These are phyloP conservation scores for Gerris lacustris DNA, from an alignment of 2,888 invertebrate genomes.

Conservation along the genomic window DNA sequence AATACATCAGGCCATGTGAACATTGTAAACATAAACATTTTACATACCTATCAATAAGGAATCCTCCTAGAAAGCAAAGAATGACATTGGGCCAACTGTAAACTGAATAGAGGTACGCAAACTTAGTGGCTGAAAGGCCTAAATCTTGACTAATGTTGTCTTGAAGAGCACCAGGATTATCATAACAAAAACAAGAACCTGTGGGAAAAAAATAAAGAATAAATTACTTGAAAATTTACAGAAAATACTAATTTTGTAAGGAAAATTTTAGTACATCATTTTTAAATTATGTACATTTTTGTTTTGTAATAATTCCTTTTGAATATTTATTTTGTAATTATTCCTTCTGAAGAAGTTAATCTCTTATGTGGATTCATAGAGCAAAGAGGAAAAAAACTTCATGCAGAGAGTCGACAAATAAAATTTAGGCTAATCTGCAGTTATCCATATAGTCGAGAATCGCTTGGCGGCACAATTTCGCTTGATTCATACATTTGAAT, in stretches of 20 bases:
- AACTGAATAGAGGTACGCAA: constrained; percentile 77
- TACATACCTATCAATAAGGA: constrained; percentile 71
- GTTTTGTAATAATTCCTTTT: too few species aligned
- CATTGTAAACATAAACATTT: neutral
- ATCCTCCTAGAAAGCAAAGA: constrained; percentile 90
- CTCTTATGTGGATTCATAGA: too few species aligned
- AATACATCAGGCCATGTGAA: neutral
- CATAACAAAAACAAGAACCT: constrained; percentile 97
- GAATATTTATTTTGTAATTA: too few species aligned
- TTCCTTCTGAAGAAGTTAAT: too few species aligned
- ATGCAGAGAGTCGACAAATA: too few species aligned
- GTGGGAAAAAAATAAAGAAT: constrained; percentile 35
- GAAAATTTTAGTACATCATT: too few species aligned
- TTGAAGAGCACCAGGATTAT: constrained; percentile 86
- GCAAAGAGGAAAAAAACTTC: too few species aligned
- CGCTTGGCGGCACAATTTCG: too few species aligned
- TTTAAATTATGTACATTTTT: too few species aligned
- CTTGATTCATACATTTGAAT: too few species aligned
- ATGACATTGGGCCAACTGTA: constrained; percentile 98
- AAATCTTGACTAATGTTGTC: constrained; percentile 74
- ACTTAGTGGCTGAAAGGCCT: constrained; percentile 65
- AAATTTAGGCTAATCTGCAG: too few species aligned
- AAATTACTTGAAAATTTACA: neutral
- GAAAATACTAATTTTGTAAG: neutral
- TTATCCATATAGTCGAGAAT: too few species aligned